Evolutionary conservation across 2,797 vertebrate species (phyloP), one percentile per base, ranked within the genome.

Genomic region (Thripadectes ignobilis): DNA sequence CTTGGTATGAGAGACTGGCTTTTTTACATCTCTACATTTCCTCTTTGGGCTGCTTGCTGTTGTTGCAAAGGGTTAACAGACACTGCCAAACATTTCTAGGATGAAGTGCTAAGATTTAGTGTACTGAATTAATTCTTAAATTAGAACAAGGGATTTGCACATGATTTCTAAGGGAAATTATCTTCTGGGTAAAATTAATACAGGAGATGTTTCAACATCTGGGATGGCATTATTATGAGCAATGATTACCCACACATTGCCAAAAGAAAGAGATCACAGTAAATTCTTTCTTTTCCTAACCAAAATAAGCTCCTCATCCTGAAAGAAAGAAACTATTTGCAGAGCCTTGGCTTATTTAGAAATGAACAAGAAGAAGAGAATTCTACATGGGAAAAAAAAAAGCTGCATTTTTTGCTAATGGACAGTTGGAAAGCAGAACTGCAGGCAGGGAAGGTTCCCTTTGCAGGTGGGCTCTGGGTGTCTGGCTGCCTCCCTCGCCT

Each of bases 101-200:
- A 85, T 95, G 93, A 94, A 97, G 88, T 89, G 92, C 90, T 94
- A 83, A 95, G 93, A 97, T 96, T 96, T 95, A 95, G 96, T 72
- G 90, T 82, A 75, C 77, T 74, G 95, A 96, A 95, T 96, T 95
- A 96, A 95, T 95, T 96, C 94, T 95, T 93, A 95, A 96, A 96
- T 97, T 96, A 91, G 96, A 96, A 85, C 95, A 93, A 88, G 86
- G 96, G 96, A 95, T 96, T 97, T 95, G 95, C 86, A 92, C 93
- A 96, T 96, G 92, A 96, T 96, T 97, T 96, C 96, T 95, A 92
- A 91, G 88, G 95, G 96, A 96, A 96, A 96, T 96, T 90, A 95
- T 97, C 95, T 96, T 96, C 96, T 96, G 96, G 95, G 95, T 96
- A 96, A 96, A 97, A 97, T 95, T 91, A 95, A 95, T 96, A 96